phyloP scores from a whole-genome alignment of 2,797 vertebrate species.

The Darevskia mixta region DNA sequence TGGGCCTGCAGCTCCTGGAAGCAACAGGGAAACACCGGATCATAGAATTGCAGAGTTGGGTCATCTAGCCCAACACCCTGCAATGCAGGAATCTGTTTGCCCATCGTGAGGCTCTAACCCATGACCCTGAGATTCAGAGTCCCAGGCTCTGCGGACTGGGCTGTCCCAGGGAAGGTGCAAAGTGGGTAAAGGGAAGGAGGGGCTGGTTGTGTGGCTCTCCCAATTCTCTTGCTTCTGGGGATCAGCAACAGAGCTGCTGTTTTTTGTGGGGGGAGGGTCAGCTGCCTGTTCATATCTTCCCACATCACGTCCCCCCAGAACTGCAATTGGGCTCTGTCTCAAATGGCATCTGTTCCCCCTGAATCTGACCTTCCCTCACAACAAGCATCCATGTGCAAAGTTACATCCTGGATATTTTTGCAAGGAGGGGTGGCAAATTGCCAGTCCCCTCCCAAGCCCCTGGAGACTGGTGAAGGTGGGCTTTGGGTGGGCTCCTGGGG shows the following conservation, averaged over 20 bases:
- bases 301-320: not conserved
- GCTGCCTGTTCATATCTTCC: not conserved
- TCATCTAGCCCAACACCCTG: too few relatives aligned
- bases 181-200: too few relatives aligned
- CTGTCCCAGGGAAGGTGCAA: too few relatives aligned
- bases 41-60: too few relatives aligned
- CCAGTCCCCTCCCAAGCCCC: not conserved
- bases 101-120: too few relatives aligned
- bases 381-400: too few relatives aligned
- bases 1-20: too few relatives aligned
- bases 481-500: not conserved
- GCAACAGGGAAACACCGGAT: too few relatives aligned
- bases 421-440: not conserved
- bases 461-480: not conserved
- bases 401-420: not conserved
- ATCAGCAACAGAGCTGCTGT: not conserved
- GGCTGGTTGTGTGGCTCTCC: not conserved
- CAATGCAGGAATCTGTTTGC: too few relatives aligned
- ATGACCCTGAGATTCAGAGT: too few relatives aligned
- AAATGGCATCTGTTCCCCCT: not conserved
- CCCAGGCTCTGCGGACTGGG: too few relatives aligned
- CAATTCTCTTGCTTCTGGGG: not conserved
- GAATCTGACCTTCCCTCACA: not conserved
- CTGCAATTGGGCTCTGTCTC: not conserved
- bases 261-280: not conserved